Conservation (phyloP, 2,797 vertebrate species). For the Alectoris magna region DNA sequence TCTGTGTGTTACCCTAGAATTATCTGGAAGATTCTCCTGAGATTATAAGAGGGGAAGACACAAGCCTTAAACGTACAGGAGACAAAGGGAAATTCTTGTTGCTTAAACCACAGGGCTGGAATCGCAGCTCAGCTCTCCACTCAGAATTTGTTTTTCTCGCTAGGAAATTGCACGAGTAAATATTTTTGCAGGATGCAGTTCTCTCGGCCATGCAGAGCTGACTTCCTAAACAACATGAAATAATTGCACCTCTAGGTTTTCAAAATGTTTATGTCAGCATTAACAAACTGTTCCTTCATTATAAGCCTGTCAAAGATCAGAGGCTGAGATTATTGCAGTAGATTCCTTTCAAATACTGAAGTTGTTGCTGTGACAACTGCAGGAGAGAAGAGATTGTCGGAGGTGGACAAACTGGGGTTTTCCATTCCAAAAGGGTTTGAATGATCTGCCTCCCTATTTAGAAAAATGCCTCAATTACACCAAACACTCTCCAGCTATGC, state of each 20-base stretch:
- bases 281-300: constrained; percentile 84
- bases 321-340: constrained; percentile 82
- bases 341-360: constrained; percentile 81
- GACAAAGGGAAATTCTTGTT: constrained; percentile 27
- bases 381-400: constrained; percentile 41
- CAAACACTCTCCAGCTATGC: background rate
- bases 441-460: constrained; percentile 41
- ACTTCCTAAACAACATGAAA: constrained; percentile 74
- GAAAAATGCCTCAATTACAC: constrained; percentile 33
- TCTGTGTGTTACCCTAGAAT: background rate
- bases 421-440: constrained; percentile 64
- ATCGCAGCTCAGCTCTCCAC: constrained; percentile 15
- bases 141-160: constrained; percentile 62
- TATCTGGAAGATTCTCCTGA: background rate
- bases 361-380: constrained; percentile 81
- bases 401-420: constrained; percentile 61
- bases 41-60: background rate
- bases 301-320: constrained; percentile 82
- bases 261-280: constrained; percentile 80
- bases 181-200: constrained; percentile 66
- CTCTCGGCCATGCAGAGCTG: constrained; percentile 50
- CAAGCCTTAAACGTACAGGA: background rate
- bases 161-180: constrained; percentile 74
- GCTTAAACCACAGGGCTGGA: background rate
- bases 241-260: constrained; percentile 74